A percentile compares a stretch with the other conserved stretches of the same genome.
Conservation (phyloP, 1,140 invertebrate genomes). For the Nomia melanderi region DNA sequence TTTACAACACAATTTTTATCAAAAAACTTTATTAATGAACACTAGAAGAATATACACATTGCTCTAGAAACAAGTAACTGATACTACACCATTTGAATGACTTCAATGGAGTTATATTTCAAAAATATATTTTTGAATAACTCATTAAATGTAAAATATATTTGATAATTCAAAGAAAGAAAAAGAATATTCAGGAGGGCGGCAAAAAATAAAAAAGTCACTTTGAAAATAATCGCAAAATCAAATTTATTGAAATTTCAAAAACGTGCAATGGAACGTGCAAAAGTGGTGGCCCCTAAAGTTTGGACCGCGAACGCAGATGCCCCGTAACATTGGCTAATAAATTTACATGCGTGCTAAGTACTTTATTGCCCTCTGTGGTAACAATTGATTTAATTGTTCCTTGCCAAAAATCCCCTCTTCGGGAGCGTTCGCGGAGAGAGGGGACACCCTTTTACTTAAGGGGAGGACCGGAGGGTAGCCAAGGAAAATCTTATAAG, state of each 20-base stretch:
- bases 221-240: neutral
- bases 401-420: constrained; percentile 64
- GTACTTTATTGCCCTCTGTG: constrained; percentile 7
- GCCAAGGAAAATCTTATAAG: constrained; percentile 70
- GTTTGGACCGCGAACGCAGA: neutral
- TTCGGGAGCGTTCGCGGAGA: neutral
- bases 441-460: constrained; percentile 44
- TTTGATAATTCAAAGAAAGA: no score
- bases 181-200: no score
- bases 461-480: constrained; percentile 51
- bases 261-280: neutral
- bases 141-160: no score
- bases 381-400: constrained; percentile 58
- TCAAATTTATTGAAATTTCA: neutral
- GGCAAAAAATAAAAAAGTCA: no score
- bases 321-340: constrained; percentile 11
- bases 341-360: constrained; percentile 16
- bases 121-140: no score
- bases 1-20: no score
- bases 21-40: no score
- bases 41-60: no score
- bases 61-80: no score
- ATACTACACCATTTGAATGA: no score
- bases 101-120: no score
- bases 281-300: neutral